Conservation (phyloP, 2,797 vertebrate genomes). For the Sciurus carolinensis region DNA sequence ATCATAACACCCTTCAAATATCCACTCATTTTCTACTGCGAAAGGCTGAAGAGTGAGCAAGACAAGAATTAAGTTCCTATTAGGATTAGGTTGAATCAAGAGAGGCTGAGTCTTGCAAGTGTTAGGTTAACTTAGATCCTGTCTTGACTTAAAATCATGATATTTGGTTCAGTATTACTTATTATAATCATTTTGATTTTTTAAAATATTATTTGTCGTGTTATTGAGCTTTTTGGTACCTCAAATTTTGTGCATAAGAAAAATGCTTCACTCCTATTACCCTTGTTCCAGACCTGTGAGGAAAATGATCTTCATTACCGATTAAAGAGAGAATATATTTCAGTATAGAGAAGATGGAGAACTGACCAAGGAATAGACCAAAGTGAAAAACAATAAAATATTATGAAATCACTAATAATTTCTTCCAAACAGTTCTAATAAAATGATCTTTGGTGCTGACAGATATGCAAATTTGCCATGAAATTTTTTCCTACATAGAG, state of each 20-base stretch:
- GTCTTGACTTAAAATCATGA: not conserved
- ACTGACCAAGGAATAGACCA: not conserved
- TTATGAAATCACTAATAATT: not conserved
- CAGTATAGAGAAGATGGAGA: not conserved
- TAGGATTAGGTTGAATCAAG: no score
- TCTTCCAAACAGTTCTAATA: not conserved
- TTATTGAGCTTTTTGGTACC: not conserved
- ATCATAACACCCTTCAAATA: not conserved
- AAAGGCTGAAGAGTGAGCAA: not conserved
- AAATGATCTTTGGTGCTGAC: not conserved
- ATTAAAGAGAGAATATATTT: not conserved
- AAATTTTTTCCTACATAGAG: not conserved
- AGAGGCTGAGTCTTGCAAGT: not conserved
- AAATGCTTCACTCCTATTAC: not conserved
- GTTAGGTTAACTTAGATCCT: not conserved
- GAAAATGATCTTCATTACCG: not conserved
- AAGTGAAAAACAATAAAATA: not conserved
- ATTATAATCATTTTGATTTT: not conserved
- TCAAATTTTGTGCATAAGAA: not conserved
- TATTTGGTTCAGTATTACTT: not conserved
- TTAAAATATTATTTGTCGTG: not conserved
- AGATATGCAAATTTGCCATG: not conserved
- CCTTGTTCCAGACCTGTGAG: not conserved
- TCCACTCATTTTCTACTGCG: not conserved
- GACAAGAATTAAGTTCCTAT: no score